These are phyloP conservation scores for Drosophila insularis DNA, from an alignment of 1,140 invertebrate genomes.

Conservation along the genomic window DNA sequence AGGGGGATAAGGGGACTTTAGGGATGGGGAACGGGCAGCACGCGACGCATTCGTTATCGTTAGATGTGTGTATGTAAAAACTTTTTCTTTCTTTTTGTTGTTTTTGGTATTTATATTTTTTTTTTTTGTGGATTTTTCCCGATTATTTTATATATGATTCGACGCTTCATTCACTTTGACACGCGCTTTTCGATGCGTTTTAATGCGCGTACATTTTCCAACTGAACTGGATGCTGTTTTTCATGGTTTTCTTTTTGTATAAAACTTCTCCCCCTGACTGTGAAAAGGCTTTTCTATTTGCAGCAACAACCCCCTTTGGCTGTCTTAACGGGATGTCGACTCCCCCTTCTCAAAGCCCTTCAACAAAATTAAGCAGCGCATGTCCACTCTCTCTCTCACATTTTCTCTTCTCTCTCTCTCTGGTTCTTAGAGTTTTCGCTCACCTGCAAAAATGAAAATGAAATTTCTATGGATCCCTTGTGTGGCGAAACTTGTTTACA, in stretches of 20 bases:
- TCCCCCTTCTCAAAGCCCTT: not conserved
- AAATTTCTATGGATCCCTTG: conserved; percentile 65
- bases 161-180: conserved; percentile 21
- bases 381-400: conserved; percentile 33
- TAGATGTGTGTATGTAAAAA: conserved; percentile 11
- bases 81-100: conserved; percentile 23
- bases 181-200: conserved; percentile 75
- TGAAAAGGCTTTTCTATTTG: conserved; percentile 25
- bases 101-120: not conserved
- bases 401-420: conserved; percentile 11
- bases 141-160: conserved; percentile 40
- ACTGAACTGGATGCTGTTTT: conserved; percentile 75
- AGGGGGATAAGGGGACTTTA: not conserved
- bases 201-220: conserved; percentile 76
- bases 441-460: conserved; percentile 76
- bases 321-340: conserved; percentile 25
- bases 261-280: conserved; percentile 30
- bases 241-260: conserved; percentile 22
- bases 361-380: conserved; percentile 45
- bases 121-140: conserved; percentile 29
- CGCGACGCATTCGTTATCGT: conserved; percentile 47
- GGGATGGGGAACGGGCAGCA: conserved; percentile 41
- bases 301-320: conserved; percentile 39
- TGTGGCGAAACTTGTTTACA: conserved; percentile 49
- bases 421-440: conserved; percentile 27